Conservation (phyloP, 2,797 vertebrate species). For the Enteromius afrohamiltoni region DNA sequence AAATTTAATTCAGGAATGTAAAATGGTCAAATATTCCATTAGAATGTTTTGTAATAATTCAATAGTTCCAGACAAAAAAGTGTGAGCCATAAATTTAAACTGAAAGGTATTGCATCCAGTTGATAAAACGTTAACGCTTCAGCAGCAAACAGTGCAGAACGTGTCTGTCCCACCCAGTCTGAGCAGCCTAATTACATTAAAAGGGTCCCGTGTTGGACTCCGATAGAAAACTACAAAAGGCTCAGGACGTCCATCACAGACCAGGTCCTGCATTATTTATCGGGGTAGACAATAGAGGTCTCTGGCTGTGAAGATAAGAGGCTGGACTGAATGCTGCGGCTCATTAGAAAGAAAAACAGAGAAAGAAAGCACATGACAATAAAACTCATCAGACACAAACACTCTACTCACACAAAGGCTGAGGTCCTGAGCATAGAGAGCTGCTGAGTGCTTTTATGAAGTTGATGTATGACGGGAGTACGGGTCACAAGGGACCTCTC, state of each 20-base stretch:
- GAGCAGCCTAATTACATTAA: conserved; percentile 11
- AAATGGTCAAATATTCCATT: background rate
- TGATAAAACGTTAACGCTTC: conserved; percentile 9
- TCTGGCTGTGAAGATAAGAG: conserved; percentile 67
- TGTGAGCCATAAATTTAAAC: background rate
- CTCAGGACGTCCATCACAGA: conserved; percentile 59
- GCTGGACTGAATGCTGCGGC: conserved; percentile 59
- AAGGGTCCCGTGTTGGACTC: conserved; percentile 3
- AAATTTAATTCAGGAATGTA: background rate
- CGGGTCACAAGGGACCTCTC: conserved; percentile 68
- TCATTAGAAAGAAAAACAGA: conserved; percentile 69
- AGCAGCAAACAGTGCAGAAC: background rate
- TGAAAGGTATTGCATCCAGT: background rate
- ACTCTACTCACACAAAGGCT: conserved; percentile 66
- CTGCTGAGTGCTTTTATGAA: conserved; percentile 62
- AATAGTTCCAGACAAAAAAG: background rate
- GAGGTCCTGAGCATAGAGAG: conserved; percentile 56
- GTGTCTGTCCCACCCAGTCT: background rate
- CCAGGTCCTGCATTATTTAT: conserved; percentile 74
- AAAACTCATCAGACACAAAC: conserved; percentile 66
- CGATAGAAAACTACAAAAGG: conserved; percentile 26
- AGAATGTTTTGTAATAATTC: background rate
- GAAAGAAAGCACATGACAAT: conserved; percentile 66
- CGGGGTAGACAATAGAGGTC: conserved; percentile 66
- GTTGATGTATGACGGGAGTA: conserved; percentile 66